Base-by-base conservation (phyloP, 2,797 vertebrate species). In the Xenops minutus region DNA sequence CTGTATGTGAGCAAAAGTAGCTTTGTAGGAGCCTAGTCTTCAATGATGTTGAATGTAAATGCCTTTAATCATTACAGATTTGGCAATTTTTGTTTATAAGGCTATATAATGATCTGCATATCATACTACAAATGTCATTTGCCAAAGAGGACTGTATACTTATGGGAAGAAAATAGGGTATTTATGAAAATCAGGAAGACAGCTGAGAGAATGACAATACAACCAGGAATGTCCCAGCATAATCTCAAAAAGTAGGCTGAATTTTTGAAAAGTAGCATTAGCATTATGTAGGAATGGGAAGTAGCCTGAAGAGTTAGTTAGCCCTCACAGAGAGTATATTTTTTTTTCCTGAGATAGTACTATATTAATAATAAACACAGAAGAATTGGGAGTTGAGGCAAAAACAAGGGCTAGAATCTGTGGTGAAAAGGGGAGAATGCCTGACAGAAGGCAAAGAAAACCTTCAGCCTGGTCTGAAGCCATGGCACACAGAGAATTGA, bases 251-350 rank as follows among this genome's bases (percentile, higher is more conserved):
- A 61, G 10, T 22, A 87, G 62, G 9, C 23, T 89, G 46, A 74
- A 81, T 34, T 43, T 46, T 39, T 67, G 41, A 76, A 72, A 92
- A 46, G 44, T 22, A 46, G 21, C 44, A 67, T 15, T 16, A 71
- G 4, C 27, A 22, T 21, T 54, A 7, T 59, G 36, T 84, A 62
- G 19, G 39, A 12, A 27, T 2, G 8, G 36, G 18, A 58, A 67
- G 15, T 39, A 51, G 21, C 11, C 74, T 81, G 34, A 20, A 77
- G 9, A 24, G 16, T n/a, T 43, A 74, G 30, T 49, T 88, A 41
- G 7, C 4, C 14, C 29, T 30, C 11, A 1, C 27, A 24, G 10
- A 23, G 15, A 5, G 10, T 54, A 1, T 36, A 18, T 16, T 44
- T 69, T 66, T 73, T 48, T 81, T 73, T 82, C 14, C 14, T 29